A percentile compares a stretch with the other conserved stretches of the same genome.
Conservation (phyloP, 2,797 vertebrate genomes). For the Chloroceryle amazona region DNA sequence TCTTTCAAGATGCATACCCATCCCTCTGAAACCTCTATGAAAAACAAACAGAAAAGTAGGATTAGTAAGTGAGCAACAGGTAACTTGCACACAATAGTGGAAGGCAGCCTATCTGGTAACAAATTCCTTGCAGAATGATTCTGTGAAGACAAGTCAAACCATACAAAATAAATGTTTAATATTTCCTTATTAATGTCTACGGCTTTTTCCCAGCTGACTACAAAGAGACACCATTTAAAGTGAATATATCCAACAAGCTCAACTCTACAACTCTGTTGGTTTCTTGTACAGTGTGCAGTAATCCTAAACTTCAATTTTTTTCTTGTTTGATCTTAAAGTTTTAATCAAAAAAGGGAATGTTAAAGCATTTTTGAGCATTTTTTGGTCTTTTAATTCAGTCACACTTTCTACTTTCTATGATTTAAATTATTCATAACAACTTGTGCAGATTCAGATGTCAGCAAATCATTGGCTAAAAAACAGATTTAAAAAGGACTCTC, state of each 20-base stretch:
- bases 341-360: slow-evolving; percentile 12
- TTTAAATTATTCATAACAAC: slow-evolving; percentile 36
- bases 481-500: neutral
- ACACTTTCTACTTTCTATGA: neutral
- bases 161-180: slow-evolving; percentile 24
- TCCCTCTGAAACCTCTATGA: neutral
- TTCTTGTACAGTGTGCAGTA: neutral
- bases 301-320: slow-evolving; percentile 2
- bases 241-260: neutral
- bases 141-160: neutral
- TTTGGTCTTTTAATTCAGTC: neutral
- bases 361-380: slow-evolving; percentile 25
- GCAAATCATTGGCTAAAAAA: slow-evolving; percentile 16
- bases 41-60: neutral
- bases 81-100: neutral
- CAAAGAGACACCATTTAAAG: slow-evolving; percentile 14
- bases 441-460: slow-evolving; percentile 11
- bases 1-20: neutral
- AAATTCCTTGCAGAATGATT: neutral
- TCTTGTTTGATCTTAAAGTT: slow-evolving; percentile 53
- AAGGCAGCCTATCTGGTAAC: neutral
- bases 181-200: slow-evolving; percentile 16
- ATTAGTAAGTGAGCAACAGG: neutral
- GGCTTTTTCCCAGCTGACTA: neutral
- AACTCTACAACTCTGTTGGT: neutral